A percentile compares a stretch with the other conserved stretches of the same genome.
These are phyloP conservation scores for Bubo blakistoni DNA, from an alignment of 2,113 vertebrate genomes.

Conservation along the genomic window DNA sequence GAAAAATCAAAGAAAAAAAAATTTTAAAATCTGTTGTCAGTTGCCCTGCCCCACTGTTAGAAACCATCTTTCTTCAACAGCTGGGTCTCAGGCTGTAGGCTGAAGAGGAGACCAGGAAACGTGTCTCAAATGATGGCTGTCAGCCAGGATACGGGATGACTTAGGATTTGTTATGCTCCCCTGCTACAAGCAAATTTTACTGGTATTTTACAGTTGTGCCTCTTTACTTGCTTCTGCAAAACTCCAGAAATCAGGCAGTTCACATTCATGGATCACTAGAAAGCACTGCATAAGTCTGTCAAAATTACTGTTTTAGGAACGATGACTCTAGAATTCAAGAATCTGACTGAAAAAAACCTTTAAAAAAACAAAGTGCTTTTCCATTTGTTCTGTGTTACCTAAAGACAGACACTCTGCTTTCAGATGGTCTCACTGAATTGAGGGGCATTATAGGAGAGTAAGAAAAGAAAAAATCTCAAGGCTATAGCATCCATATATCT, in stretches of 20 bases:
- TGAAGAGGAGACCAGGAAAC: background rate
- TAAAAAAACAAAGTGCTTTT: background rate
- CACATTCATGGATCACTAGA: background rate
- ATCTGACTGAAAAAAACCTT: background rate
- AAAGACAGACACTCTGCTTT: background rate
- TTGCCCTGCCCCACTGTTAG: background rate
- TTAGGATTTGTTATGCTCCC: background rate
- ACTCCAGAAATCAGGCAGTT: background rate
- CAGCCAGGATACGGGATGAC: background rate
- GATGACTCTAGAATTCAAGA: background rate
- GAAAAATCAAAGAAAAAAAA: background rate
- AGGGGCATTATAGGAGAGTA: background rate
- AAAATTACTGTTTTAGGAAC: background rate
- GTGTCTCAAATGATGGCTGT: background rate
- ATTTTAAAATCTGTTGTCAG: background rate
- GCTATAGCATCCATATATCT: background rate
- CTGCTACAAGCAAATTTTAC: background rate
- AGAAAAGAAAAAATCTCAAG: background rate
- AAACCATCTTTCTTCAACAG: background rate
- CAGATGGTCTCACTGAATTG: background rate
- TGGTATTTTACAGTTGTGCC: background rate
- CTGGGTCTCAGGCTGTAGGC: background rate
- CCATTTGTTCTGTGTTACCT: constrained; percentile 54
- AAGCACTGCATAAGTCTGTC: background rate
- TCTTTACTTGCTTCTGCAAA: background rate